phyloP scores from a whole-genome alignment of 2,888 invertebrate species.

The Drosophila mimetica region DNA sequence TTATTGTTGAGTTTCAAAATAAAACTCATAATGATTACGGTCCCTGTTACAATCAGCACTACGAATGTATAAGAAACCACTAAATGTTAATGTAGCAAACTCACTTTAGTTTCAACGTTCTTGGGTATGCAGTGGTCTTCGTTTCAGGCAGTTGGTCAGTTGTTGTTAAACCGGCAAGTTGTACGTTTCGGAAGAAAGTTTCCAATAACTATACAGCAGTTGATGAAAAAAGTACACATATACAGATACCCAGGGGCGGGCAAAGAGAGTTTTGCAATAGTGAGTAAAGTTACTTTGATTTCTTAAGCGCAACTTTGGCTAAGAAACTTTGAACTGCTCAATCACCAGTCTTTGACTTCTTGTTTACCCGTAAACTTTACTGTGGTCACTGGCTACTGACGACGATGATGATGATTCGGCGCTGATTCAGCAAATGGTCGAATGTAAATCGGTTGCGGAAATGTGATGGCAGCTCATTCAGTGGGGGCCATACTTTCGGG shows the following conservation, averaged over 20 bases:
- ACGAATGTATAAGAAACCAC: neutral
- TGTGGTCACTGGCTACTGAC: conserved; percentile 44
- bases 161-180: conserved; percentile 38
- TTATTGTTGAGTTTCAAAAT: too few relatives aligned
- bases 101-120: neutral
- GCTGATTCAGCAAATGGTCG: conserved; percentile 27
- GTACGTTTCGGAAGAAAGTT: conserved; percentile 53
- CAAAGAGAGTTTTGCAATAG: conserved; percentile 32
- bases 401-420: conserved; percentile 36
- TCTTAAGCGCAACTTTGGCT: conserved; percentile 67
- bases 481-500: neutral
- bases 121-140: conserved; percentile 52
- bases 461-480: conserved; percentile 1
- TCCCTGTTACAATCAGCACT: too few relatives aligned
- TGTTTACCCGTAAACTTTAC: conserved; percentile 55
- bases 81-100: neutral
- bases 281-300: conserved; percentile 72
- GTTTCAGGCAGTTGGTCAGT: conserved; percentile 38
- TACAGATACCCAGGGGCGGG: conserved; percentile 1
- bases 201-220: conserved; percentile 73
- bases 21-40: too few relatives aligned
- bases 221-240: conserved; percentile 58
- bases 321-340: conserved; percentile 63
- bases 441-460: conserved; percentile 46
- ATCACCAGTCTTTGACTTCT: conserved; percentile 47